Percentiles rank a stretch among this genome's conserved stretches.
phyloP scores from a whole-genome alignment of 2,113 vertebrate genomes.

The Rhinoptilus africanus region DNA sequence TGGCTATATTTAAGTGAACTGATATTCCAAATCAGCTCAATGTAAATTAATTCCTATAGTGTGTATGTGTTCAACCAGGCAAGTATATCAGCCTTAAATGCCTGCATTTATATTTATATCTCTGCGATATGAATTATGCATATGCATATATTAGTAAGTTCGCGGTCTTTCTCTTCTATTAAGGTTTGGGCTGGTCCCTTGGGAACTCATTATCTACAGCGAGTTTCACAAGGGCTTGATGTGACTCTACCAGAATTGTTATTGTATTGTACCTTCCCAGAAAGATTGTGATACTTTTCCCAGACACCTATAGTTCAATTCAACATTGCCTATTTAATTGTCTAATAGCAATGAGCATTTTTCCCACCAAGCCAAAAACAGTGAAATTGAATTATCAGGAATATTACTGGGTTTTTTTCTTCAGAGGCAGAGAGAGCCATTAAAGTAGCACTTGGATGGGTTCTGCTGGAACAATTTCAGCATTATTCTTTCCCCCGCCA shows the following conservation, averaged over 20 bases:
- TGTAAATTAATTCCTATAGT: not conserved
- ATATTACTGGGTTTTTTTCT: not conserved
- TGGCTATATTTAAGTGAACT: not conserved
- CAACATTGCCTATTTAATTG: not conserved
- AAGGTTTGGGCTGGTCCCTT: not conserved
- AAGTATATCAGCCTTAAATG: not conserved
- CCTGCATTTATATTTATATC: conserved; percentile 12
- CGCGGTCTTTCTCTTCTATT: not conserved
- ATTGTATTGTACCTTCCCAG: conserved; percentile 23
- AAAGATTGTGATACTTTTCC: conserved; percentile 12
- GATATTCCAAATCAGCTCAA: not conserved
- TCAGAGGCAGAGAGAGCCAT: not conserved
- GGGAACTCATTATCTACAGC: conserved; percentile 45
- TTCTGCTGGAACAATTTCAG: not conserved
- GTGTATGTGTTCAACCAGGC: not conserved
- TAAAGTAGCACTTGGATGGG: not conserved
- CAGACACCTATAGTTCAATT: not conserved
- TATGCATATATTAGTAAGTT: not conserved
- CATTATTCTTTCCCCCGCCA: not conserved
- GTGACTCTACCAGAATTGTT: conserved; percentile 6
- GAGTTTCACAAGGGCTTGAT: not conserved
- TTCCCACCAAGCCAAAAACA: not conserved
- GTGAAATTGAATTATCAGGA: not conserved
- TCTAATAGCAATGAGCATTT: not conserved
- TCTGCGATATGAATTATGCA: conserved; percentile 39